Conservation (phyloP, 2,888 invertebrate species). For the Teleiodes luculella region DNA sequence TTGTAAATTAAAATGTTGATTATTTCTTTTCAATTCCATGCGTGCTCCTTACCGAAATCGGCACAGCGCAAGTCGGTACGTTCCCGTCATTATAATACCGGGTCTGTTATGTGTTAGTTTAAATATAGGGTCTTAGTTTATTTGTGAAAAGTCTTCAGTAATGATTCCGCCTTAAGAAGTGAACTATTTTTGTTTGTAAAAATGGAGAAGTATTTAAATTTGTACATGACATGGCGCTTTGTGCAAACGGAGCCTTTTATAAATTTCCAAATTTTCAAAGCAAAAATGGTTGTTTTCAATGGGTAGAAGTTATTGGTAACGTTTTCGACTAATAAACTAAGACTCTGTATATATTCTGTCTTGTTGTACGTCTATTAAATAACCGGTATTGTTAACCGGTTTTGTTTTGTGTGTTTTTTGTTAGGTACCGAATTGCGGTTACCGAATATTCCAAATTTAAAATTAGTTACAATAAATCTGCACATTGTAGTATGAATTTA, state of each 20-base stretch:
- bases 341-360: slow-evolving; percentile 30
- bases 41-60: slow-evolving; percentile 42
- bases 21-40: slow-evolving; percentile 57
- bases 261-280: neutral
- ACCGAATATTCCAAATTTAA: neutral
- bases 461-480: neutral
- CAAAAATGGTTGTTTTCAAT: neutral
- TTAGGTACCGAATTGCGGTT: slow-evolving; percentile 2
- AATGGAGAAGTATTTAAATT: neutral
- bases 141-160: neutral
- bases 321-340: neutral
- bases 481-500: neutral
- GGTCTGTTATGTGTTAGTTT: slow-evolving; percentile 15
- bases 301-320: neutral
- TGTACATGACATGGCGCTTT: neutral
- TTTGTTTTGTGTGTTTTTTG: neutral
- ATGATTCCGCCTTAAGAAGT: too few species aligned
- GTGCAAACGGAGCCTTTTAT: neutral
- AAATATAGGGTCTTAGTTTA: slow-evolving; percentile 13
- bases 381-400: neutral
- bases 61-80: slow-evolving; percentile 77
- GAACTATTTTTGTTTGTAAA: neutral
- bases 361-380: slow-evolving; percentile 27
- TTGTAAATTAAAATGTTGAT: slow-evolving; percentile 15
- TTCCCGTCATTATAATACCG: slow-evolving; percentile 25